Conservation (phyloP, 23 tunicate genomes). For the Halocynthia aurantium region DNA sequence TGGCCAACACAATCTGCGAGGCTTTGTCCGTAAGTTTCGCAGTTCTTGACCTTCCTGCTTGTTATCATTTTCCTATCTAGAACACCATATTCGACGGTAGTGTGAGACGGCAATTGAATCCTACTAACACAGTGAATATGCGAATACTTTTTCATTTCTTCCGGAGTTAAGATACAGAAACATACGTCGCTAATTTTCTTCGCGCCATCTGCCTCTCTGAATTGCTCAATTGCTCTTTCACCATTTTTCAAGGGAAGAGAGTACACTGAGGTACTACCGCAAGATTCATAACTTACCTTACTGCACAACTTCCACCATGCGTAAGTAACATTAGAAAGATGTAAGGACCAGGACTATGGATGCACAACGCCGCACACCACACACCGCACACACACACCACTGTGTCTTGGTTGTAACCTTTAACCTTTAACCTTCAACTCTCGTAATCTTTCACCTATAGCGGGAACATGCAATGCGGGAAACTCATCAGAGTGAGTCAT, state of each 20-base stretch:
- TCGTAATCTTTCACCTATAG: too few relatives aligned
- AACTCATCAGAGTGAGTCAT: too few relatives aligned
- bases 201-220: slow-evolving; percentile 69
- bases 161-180: slow-evolving; percentile 80
- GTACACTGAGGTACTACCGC: too few relatives aligned
- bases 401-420: too few relatives aligned
- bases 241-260: slow-evolving; percentile 28
- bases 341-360: too few relatives aligned
- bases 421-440: too few relatives aligned
- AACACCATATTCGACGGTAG: slow-evolving; percentile 71
- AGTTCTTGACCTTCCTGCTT: slow-evolving; percentile 69
- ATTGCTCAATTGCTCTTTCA: slow-evolving; percentile 93
- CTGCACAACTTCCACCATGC: too few relatives aligned
- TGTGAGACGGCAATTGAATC: slow-evolving; percentile 46
- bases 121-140: slow-evolving; percentile 73
- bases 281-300: too few relatives aligned
- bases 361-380: too few relatives aligned
- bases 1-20: slow-evolving; percentile 84
- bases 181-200: slow-evolving; percentile 71
- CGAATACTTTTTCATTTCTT: slow-evolving; percentile 71
- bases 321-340: too few relatives aligned
- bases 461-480: too few relatives aligned
- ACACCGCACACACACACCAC: too few relatives aligned
- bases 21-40: slow-evolving; percentile 83
- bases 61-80: slow-evolving; percentile 81